Evolutionary conservation across 2,888 invertebrate species (phyloP), one percentile per base, ranked within the genome.

Genomic region (Pristionchus fissidentatus): DNA sequence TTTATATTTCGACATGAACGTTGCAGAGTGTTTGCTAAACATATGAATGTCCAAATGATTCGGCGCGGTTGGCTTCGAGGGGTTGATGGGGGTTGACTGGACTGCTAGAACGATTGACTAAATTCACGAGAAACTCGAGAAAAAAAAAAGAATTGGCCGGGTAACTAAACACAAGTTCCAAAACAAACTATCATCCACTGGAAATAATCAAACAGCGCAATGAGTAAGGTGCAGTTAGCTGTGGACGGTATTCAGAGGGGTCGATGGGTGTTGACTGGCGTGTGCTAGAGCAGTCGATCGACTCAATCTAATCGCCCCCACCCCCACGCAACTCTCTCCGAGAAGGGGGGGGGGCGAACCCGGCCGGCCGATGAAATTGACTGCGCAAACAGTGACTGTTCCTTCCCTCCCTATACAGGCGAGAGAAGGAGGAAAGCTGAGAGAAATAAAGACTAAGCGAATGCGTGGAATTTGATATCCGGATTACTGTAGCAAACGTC

Each of bases 321-420:
- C 70, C 41, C 70, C 70, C 15, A n/a, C n/a, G n/a, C n/a, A n/a
- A n/a, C n/a, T n/a, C n/a, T n/a, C n/a, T n/a, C 70, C 26, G 38
- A 38, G 70, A 70, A 35, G 38, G 38, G 35, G 62, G 62, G 41
- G 70, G 49, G 32, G 32, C 75, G 75, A 46, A 77, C 75, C 75
- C 22, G 8, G 41, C 38, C n/a, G 38, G 66, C n/a, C 26, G 49
- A 46, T 32, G 49, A 77, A 77, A 77, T 77, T 77, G 75, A 77
- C 75, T 77, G 75, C 49, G 32, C 75, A 77, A 77, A 77, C 49
- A 77, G 75, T 49, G 75, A 77, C 49, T 77, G 75, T 49, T 77
- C 75, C 10, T 49, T 49, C 19, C 19, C 10, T 10, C 19, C 10
- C 10, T 15, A 19, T 15, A 77, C 46, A 26, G 66, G 35, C 41